Evolutionary conservation across 2,888 invertebrate species (phyloP), one percentile per base, ranked within the genome.

Genomic region (Amphipoea oculea): DNA sequence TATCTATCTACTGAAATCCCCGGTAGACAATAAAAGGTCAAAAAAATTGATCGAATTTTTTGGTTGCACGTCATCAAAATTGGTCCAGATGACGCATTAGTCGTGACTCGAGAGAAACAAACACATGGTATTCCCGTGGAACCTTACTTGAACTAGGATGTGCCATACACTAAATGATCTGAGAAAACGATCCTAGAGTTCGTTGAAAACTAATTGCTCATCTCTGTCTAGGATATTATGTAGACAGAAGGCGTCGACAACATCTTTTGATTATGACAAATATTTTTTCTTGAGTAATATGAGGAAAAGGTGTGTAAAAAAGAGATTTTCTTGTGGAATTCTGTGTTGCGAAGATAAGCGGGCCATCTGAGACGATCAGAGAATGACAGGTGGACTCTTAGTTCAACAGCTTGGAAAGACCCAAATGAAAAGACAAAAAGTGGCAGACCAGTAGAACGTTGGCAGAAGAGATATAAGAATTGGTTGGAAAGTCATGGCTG

Each of bases 1-100:
- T 89, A 75, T 62, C 29, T 77, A 91, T 89, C 87, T 83, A 62
- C 86, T 88, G 78, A 90, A 89, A 91, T 87, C 85, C 84, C 83
- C 84, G 70, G 83, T 76, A 79, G 73, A 88, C 86, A 89, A 88
- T 87, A 79, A 84, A 89, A 89, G 87, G 88, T 86, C 78, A 86
- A 90, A 90, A 86, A 69, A 86, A 73, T 42, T 63, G 45, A 29
- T 29, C 67, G 79, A 81, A 88, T 87, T 81, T 87, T 89, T 88
- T 74, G 78, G 45, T 17, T 29, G 66, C 67, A 84, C 84, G 82
- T 91, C 90, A 88, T 87, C 84, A 65, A 87, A 90, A 89, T 88
- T 89, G 79, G 81, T 70, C 67, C 85, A 83, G 36, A 84, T 91
- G 90, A 91, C 88, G 85, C 91, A 90, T 85, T 65, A 75, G 60